A percentile compares a stretch with the other conserved stretches of the same genome.
Conservation (phyloP, 1,140 invertebrate species). For the Calephelis nemesis region DNA sequence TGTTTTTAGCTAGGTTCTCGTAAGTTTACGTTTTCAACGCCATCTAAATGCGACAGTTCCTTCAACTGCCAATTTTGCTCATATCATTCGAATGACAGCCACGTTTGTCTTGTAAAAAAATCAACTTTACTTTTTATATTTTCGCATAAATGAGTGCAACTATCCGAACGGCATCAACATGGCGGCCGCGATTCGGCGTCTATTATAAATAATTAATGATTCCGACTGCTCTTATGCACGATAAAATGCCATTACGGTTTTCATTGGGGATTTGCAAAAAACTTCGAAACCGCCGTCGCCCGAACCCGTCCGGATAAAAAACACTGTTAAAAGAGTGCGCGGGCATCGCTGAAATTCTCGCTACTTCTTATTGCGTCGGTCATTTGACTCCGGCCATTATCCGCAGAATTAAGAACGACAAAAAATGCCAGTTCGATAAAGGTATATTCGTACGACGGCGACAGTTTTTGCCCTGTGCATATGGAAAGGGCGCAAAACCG, state of each 20-base stretch:
- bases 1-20: no score
- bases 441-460: conserved; percentile 57
- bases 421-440: conserved; percentile 69
- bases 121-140: background rate
- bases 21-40: no score
- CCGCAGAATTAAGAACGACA: conserved; percentile 71
- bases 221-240: conserved; percentile 71
- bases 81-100: no score
- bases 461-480: conserved; percentile 63
- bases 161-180: conserved; percentile 25
- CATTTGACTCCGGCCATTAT: conserved; percentile 76
- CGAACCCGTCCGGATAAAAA: conserved; percentile 62
- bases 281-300: conserved; percentile 53
- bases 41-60: no score
- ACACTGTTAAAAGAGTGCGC: conserved; percentile 69
- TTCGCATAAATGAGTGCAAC: background rate
- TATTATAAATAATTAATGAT: conserved; percentile 79
- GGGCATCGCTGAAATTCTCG: conserved; percentile 71
- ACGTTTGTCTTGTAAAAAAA: background rate
- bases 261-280: conserved; percentile 71
- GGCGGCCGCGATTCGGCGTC: conserved; percentile 43
- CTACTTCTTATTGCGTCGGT: conserved; percentile 64
- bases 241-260: conserved; percentile 78
- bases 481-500: conserved; percentile 51
- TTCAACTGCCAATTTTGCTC: no score